Conservation (phyloP, 2,888 invertebrate genomes). For the Geophilus truncorum region DNA sequence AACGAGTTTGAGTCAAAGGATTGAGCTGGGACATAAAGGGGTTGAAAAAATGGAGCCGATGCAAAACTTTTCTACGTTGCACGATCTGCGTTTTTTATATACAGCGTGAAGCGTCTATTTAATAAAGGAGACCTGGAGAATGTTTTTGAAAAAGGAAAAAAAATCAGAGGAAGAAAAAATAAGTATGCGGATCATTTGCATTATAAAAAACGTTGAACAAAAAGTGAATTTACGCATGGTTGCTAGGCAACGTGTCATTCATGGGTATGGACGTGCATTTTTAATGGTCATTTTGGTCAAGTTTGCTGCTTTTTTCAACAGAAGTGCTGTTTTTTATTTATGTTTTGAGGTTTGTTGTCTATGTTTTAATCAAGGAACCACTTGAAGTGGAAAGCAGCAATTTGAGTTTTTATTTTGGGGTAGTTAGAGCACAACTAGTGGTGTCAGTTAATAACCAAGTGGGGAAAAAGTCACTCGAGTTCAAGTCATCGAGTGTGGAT, state of each 20-base stretch:
- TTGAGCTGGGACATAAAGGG: constrained; percentile 4
- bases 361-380: background rate
- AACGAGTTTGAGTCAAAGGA: constrained; percentile 18
- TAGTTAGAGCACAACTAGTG: background rate
- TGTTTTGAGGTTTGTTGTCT: background rate
- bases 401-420: background rate
- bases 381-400: background rate
- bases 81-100: constrained; percentile 6
- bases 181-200: constrained; percentile 18
- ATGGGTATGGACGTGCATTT: background rate
- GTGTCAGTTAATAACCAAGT: background rate
- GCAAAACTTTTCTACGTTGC: constrained; percentile 13
- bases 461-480: background rate
- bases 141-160: background rate
- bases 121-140: background rate
- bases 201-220: constrained; percentile 7
- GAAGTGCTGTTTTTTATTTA: background rate
- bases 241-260: constrained; percentile 8
- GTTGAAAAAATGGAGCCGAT: constrained; percentile 1
- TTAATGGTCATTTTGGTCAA: constrained; percentile 21
- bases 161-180: constrained; percentile 4
- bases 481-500: background rate
- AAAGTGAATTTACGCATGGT: constrained; percentile 7
- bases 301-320: background rate
- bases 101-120: constrained; percentile 11